A percentile compares a stretch with the other conserved stretches of the same genome.
These are phyloP conservation scores for Rhodinocichla rosea DNA, from an alignment of 2,113 vertebrate species.

Conservation along the genomic window DNA sequence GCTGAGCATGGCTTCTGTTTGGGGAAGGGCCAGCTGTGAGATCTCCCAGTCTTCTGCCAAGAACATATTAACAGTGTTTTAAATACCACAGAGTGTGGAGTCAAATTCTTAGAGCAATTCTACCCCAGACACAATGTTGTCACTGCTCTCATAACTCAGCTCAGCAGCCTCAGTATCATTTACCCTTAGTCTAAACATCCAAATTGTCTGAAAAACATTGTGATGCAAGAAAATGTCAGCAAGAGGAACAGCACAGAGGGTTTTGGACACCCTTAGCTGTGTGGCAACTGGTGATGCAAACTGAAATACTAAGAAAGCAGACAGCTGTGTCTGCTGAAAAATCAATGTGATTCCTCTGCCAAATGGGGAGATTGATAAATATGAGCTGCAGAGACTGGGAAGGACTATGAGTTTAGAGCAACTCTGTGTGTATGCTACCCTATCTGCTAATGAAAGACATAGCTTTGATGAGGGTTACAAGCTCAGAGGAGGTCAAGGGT, in stretches of 20 bases:
- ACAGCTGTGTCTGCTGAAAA: neutral
- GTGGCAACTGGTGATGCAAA: neutral
- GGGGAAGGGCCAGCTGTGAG: neutral
- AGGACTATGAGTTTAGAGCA: neutral
- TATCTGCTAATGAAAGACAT: neutral
- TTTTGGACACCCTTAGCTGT: neutral
- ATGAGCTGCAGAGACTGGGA: neutral
- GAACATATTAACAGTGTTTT: neutral
- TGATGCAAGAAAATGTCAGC: neutral
- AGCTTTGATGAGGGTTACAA: neutral
- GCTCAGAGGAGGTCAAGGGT: neutral
- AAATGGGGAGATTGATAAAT: neutral
- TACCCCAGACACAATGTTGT: neutral
- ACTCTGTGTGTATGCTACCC: neutral
- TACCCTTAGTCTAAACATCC: neutral
- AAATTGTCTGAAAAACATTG: neutral
- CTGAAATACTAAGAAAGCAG: neutral
- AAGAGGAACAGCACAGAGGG: neutral
- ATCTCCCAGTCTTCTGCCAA: neutral
- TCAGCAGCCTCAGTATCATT: neutral
- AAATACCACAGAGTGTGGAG: neutral
- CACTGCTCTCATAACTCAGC: conserved; percentile 3
- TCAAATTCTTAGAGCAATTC: neutral
- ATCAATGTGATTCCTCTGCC: neutral
- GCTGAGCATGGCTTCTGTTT: conserved; percentile 13